A percentile compares a stretch with the other conserved stretches of the same genome.
These are phyloP conservation scores for Drosophila paracracens DNA, from an alignment of 2,888 invertebrate species.

Conservation along the genomic window DNA sequence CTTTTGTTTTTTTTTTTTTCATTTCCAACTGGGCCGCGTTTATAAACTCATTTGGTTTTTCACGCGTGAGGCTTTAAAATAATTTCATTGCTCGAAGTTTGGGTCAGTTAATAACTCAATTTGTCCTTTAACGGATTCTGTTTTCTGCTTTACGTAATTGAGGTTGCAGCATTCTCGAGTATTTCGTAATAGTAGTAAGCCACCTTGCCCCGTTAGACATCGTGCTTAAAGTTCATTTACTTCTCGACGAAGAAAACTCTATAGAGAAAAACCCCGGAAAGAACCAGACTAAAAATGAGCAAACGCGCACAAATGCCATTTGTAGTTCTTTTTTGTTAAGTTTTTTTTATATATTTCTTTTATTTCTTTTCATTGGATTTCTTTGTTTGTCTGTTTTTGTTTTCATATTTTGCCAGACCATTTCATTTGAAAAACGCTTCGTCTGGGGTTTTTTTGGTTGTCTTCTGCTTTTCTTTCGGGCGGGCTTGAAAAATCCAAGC, in stretches of 20 bases:
- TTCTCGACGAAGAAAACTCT: slow-evolving; percentile 65
- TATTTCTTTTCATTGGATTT: slow-evolving; percentile 35
- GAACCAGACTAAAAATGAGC: slow-evolving; percentile 29
- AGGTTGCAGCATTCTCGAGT: slow-evolving; percentile 41
- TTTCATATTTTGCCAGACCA: slow-evolving; percentile 66
- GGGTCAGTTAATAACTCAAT: slow-evolving; percentile 53
- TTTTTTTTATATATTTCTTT: slow-evolving; percentile 20
- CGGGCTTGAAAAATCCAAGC: slow-evolving; percentile 69
- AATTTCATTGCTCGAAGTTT: slow-evolving; percentile 14
- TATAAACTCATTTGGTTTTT: slow-evolving; percentile 59
- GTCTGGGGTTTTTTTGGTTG: slow-evolving; percentile 25
- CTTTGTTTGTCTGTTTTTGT: slow-evolving; percentile 43
- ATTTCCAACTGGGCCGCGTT: slow-evolving; percentile 34
- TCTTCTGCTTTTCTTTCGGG: slow-evolving; percentile 49
- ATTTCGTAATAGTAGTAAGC: slow-evolving; percentile 26
- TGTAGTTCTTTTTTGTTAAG: slow-evolving; percentile 41
- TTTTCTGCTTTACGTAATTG: slow-evolving; percentile 37
- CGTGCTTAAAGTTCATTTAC: slow-evolving; percentile 72
- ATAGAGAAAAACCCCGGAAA: slow-evolving; percentile 45
- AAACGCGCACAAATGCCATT: slow-evolving; percentile 47
- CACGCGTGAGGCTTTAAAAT: slow-evolving; percentile 30
- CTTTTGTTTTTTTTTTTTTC: not conserved
- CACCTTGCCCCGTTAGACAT: slow-evolving; percentile 61
- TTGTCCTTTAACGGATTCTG: slow-evolving; percentile 49
- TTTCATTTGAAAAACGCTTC: slow-evolving; percentile 62